These are phyloP conservation scores for Sarcoramphus papa DNA, from an alignment of 2,797 vertebrate genomes.

Conservation along the genomic window DNA sequence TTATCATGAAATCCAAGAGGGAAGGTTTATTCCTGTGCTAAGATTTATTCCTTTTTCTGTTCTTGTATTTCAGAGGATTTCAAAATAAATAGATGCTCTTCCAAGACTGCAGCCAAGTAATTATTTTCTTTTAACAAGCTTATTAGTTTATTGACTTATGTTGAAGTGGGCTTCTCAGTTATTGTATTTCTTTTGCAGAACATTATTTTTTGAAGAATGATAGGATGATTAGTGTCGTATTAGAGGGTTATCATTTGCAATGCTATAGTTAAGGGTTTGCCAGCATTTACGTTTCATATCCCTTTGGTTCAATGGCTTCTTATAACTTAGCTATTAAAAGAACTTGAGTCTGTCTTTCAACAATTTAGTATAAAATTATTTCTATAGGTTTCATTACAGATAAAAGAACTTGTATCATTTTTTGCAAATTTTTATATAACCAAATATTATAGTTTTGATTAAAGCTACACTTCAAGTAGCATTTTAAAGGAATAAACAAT, in stretches of 20 bases:
- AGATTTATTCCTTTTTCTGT: slow-evolving; percentile 1
- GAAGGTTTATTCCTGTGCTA: not conserved
- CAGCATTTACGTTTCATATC: slow-evolving; percentile 18
- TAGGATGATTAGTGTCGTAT: slow-evolving; percentile 18
- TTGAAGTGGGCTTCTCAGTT: slow-evolving; percentile 20
- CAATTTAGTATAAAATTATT: not conserved
- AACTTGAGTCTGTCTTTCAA: not conserved
- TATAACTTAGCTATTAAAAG: not conserved
- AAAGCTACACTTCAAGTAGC: not conserved
- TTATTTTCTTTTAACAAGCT: slow-evolving; percentile 50
- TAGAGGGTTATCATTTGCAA: not conserved
- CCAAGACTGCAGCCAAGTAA: slow-evolving; percentile 37
- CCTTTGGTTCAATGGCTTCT: not conserved
- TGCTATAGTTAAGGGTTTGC: not conserved
- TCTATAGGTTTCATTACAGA: not conserved
- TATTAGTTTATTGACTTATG: slow-evolving; percentile 57
- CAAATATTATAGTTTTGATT: not conserved
- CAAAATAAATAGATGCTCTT: slow-evolving; percentile 35
- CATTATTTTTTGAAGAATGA: slow-evolving; percentile 22
- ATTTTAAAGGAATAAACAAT: not conserved
- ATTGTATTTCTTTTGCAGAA: slow-evolving; percentile 5
- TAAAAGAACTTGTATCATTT: not conserved
- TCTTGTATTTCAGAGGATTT: slow-evolving; percentile 21
- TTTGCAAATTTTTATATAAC: not conserved
- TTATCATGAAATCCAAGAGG: slow-evolving; percentile 29